Percentiles rank a stretch among this genome's conserved stretches.
phyloP scores from a whole-genome alignment of 2,113 vertebrate species.

The Gobio gobio region DNA sequence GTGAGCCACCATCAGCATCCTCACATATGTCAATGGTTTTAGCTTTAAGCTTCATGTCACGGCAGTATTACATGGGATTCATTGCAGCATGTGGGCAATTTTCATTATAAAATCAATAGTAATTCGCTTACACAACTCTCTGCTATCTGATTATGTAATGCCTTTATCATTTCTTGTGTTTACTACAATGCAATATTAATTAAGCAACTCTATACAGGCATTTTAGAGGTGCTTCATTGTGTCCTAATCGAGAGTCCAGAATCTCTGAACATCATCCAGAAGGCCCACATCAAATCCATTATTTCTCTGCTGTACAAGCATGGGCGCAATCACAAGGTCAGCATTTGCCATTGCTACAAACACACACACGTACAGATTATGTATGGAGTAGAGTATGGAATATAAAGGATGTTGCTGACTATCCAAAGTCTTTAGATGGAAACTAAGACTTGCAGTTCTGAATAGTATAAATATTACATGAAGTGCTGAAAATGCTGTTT shows the following conservation, averaged over 20 bases:
- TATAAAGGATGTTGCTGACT: slow-evolving; percentile 20
- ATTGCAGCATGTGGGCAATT: background rate
- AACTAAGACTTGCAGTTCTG: background rate
- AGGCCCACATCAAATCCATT: slow-evolving; percentile 92
- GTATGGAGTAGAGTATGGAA: background rate
- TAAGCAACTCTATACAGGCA: slow-evolving; percentile 76
- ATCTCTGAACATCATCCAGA: slow-evolving; percentile 93
- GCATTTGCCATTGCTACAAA: background rate
- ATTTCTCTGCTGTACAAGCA: slow-evolving; percentile 96
- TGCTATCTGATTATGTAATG: slow-evolving; percentile 28
- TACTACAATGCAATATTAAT: slow-evolving; percentile 24
- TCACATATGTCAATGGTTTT: slow-evolving; percentile 21
- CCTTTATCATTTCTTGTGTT: slow-evolving; percentile 16
- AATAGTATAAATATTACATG: background rate
- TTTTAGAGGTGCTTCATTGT: slow-evolving; percentile 93
- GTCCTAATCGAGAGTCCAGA: slow-evolving; percentile 95
- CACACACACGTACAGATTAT: background rate
- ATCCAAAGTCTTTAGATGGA: background rate
- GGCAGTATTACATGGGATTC: background rate
- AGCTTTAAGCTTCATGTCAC: slow-evolving; percentile 4
- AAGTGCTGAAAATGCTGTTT: slow-evolving; percentile 6
- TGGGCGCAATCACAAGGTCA: slow-evolving; percentile 94
- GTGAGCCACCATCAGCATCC: slow-evolving; percentile 6
- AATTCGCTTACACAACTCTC: slow-evolving; percentile 26
- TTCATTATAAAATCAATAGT: slow-evolving; percentile 4